phyloP scores from a whole-genome alignment of 2,797 vertebrate species.

The Manis javanica region DNA sequence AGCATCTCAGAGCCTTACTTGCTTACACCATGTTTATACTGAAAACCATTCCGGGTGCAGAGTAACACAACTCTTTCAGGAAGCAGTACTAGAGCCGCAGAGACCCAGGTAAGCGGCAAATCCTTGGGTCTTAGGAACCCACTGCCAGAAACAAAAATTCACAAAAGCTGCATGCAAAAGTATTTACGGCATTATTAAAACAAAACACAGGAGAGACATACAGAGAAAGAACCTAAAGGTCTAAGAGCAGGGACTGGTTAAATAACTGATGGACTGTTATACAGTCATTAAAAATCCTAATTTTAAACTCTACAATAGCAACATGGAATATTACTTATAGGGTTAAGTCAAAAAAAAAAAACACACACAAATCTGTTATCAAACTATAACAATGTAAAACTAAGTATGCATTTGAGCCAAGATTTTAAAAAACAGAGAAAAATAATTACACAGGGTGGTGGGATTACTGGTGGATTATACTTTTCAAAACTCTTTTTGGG shows the following conservation, averaged over 20 bases:
- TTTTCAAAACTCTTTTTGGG: not conserved
- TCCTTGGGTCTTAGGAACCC: not conserved
- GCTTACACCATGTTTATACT: not conserved
- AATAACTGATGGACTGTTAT: not conserved
- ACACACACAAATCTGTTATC: not conserved
- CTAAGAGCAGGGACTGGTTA: not conserved
- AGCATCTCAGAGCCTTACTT: not conserved
- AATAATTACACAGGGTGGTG: not conserved
- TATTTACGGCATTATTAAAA: not conserved
- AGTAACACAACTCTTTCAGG: not conserved
- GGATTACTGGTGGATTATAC: not conserved
- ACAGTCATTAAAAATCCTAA: not conserved
- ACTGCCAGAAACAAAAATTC: not conserved
- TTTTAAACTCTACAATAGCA: not conserved
- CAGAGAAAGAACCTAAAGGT: not conserved
- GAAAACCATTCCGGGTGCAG: not conserved
- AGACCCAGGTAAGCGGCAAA: not conserved
- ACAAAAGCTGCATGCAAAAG: not conserved
- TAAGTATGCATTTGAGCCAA: not conserved
- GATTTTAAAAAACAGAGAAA: constrained; percentile 9
- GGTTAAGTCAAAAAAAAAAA: not conserved
- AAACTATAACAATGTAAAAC: constrained; percentile 9
- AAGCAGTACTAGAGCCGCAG: not conserved
- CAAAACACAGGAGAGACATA: not conserved
- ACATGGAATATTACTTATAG: not conserved